Conservation (phyloP, 1,140 invertebrate genomes). For the Grapholita molesta region DNA sequence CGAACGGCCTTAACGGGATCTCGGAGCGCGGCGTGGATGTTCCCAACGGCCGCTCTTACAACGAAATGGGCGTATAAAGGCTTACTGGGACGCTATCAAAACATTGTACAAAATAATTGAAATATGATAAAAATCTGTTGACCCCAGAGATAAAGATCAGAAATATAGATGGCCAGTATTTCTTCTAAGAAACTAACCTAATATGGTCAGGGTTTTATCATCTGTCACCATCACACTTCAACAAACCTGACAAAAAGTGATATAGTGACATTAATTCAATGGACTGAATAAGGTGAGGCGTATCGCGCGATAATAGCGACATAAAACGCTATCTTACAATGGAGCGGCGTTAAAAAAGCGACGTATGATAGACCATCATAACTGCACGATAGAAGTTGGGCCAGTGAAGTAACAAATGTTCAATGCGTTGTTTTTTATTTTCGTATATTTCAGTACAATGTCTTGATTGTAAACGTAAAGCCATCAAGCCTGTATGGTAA, state of each 20-base stretch:
- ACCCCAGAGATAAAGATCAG: no score
- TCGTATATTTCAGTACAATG: neutral
- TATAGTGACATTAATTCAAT: no score
- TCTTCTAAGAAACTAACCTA: no score
- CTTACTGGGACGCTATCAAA: neutral
- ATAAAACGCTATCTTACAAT: neutral
- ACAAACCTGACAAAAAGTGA: no score
- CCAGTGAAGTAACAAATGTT: neutral
- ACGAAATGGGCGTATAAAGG: slow-evolving; percentile 60
- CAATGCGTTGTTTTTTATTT: neutral
- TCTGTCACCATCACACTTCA: no score
- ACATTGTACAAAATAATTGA: neutral
- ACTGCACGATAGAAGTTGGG: no score
- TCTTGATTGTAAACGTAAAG: neutral
- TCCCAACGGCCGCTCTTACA: slow-evolving; percentile 53
- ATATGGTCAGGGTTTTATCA: no score
- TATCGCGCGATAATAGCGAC: neutral
- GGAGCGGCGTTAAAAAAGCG: no score
- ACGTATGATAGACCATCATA: neutral
- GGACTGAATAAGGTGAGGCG: neutral
- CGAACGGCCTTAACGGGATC: slow-evolving; percentile 67
- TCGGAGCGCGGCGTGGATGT: slow-evolving; percentile 51
- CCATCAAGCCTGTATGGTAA: neutral
- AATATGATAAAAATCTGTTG: no score
- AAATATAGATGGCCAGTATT: no score